Evolutionary conservation across 2,888 invertebrate genomes (phyloP), one percentile per base, ranked within the genome.

Genomic region (Melolontha melolontha): DNA sequence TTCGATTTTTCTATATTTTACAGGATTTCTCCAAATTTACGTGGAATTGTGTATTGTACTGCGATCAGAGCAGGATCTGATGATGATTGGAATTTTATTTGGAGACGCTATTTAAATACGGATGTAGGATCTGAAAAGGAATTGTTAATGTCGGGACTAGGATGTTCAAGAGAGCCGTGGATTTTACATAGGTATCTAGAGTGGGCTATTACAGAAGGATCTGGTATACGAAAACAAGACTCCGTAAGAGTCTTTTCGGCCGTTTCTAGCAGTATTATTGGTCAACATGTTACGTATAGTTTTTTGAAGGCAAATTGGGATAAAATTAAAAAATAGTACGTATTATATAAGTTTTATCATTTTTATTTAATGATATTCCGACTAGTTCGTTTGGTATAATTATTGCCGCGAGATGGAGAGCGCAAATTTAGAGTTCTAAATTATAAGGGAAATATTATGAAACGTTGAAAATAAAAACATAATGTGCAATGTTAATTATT

Each of bases 1-100:
- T 17, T 51, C 10, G 49, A 11, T 40, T 1, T 40, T 1, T 55
- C 14, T 17, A 10, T 41, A 11, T 34, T 27, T 16, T 10, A 14
- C 79, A 94, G 94, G 22, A 93, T 97, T 73, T 91, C 94, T 22
- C 92, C 94, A 0, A 95, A 96, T 79, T 81, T 96, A 42, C 91
- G 94, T 54, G 88, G 88, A 27, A 89, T 93, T 0, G 93, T 96
- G 0, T 96, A 96, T 82, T 97, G 97, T 79, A 91, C 92, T 1
- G 96, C 94, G 0, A 90, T 97, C 6, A 87, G 90, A 66, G 88
- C 91, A 8, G 97, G 97, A 0, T 92, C 92, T 0, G 91, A 92
- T 72, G 85, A 87, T 0, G 95, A 96, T 79, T 97, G 97, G 97
- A 89, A 93, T 71, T 97, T 96, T 80, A 91, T 92, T 0, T 95